Base-by-base conservation (phyloP, 2,113 vertebrate genomes). In the Mustelus asterias region DNA sequence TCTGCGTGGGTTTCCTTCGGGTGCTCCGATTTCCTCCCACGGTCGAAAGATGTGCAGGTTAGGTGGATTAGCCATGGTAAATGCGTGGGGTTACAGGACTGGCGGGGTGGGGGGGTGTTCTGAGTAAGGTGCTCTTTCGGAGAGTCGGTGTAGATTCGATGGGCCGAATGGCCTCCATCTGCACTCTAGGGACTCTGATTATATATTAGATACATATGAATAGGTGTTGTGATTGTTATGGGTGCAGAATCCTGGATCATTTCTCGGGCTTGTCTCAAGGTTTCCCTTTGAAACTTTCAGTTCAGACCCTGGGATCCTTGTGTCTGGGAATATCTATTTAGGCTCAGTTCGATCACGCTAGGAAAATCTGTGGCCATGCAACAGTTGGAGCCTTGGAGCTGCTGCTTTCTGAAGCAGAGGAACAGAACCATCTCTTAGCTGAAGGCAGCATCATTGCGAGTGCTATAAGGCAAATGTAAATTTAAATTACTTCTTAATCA, bases 401-500 rank as follows among this genome's bases (percentile, higher is more conserved):
- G 26, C 33, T 92, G 60, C 5, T 92, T 65, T 65, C 33, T 22
- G 60, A 92, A 65, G 89, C 60, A 37, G 65, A 20, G 18, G 60
- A 65, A 37, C 4, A n/a, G 60, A 92, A 5, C 60, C 89, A 92
- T 65, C 33, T 20, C 89, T 92, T 37, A 65, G 33, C 60, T 92
- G 22, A 16, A 65, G 89, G 33, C 65, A 22, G 33, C 14, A 20
- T 92, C 89, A 65, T 58, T 92, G 58, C 33, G 65, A 92, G 14
- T 65, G 60, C 60, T 37, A 65, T 20, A 65, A 63, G 60, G 60
- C 58, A n/a, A 92, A 65, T 65, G 26, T 65, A 37, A 92, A 65
- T 90, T 26, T 90, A 60, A 60, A 90, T 65, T 65, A 92, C 60
- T 92, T 90, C 54, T 90, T 92, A 33, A 92, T 37, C 89, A 48